Evolutionary conservation across 1,140 invertebrate species (phyloP), one percentile per base, ranked within the genome.

Genomic region (Bombus picipes): DNA sequence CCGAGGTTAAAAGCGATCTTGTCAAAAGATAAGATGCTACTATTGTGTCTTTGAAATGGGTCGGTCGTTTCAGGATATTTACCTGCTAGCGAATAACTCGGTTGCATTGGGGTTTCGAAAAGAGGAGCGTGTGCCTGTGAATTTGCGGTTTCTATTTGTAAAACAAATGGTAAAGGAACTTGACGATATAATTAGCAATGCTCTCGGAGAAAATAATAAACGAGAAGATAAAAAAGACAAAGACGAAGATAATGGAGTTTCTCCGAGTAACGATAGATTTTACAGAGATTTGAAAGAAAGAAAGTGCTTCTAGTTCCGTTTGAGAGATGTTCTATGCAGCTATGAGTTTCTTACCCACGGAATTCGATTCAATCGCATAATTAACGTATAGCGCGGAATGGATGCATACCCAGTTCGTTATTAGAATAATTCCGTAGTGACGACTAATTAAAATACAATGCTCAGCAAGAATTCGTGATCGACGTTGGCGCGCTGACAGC

Each of bases 381-480:
- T 85, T 66, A 85, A 65, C 57, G 68, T 62, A 15, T 39, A 32
- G 3, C 9, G 25, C n/a, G 3, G n/a, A 15, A 32, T 12, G 34
- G 76, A 68, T 15, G 82, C 37, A n/a, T 13, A 28, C 4, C n/a
- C 13, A 13, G 39, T 9, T 80, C 34, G 57, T 85, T 85, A 80
- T 80, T 71, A 28, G 70, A 72, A 85, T 80, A 80, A 85, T 72
- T 41, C 32, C 68, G 4, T 72, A 72, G 76, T 32, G 47, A 28
- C n/a, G 68, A 22, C 76, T 85, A 80, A 85, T 85, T 85, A 85
- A 85, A 85, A 85, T 85, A 80, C 83, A 85, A 85, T 85, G 77
- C 68, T 47, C 76, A 13, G 32, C 53, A 53, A 37, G 83, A 79
- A 80, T 80, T 70, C 53, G 41, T 72, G 83, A 85, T 85, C 83